Evolutionary conservation across 2,113 vertebrate species (phyloP), one percentile per base, ranked within the genome.

Genomic region (Phalacrocorax aristotelis): DNA sequence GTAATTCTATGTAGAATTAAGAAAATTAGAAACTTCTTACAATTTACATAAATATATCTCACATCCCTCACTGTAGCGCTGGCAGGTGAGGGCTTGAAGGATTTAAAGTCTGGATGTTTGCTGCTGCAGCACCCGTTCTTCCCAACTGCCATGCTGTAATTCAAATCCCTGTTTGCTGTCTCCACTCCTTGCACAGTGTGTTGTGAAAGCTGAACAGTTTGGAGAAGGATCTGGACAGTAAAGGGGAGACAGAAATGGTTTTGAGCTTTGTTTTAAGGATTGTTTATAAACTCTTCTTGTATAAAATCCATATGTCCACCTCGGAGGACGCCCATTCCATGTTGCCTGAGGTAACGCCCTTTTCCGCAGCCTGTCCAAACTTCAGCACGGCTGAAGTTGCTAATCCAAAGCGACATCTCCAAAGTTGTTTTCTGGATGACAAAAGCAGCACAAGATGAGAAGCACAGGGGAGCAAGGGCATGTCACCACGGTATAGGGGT

Each of bases 51-150:
- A 4, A 2, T 16, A 0, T 10, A 22, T 49, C 11, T 49, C 11
- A 4, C 51, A 51, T 55, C 18, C 36, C 15, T 44, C 0, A 0
- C 34, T 23, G 7, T 38, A n/a, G 40, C 1, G 25, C 27, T 75
- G 75, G 17, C 27, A 44, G 27, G 38, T 2, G 57, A 68, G n/a
- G 29, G 42, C 32, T 19, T 6, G 32, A 34, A n/a, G 62, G 71
- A 60, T 57, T 32, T 38, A 29, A 38, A 78, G 36, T 17, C 17
- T 27, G 65, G 34, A 4, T 32, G 54, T 48, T 46, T 18, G 51
- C 4, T 58, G 9, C 54, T 16, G 34, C 27, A 29, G 78, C 15
- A 48, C 17, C 20, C 49, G 3, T 6, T 29, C 40, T 29, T 83
- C 17, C 32, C 14, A 12, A 18, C 52, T 26, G 3, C 23, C 0